These are phyloP conservation scores for Polyommatus icarus DNA, from an alignment of 2,888 invertebrate species.

Conservation along the genomic window DNA sequence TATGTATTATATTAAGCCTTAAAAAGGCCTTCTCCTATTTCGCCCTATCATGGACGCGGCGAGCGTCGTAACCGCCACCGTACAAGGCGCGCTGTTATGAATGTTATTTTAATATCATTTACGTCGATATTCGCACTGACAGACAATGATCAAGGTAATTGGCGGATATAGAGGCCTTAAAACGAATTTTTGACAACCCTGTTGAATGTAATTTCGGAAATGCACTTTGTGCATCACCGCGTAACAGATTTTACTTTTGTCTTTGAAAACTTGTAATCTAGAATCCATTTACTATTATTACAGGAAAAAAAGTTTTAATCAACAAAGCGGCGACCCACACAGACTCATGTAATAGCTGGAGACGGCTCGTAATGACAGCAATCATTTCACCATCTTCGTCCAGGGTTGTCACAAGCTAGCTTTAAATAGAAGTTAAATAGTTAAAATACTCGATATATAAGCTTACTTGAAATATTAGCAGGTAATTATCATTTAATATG, in stretches of 20 bases:
- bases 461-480: neutral
- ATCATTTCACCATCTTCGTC: constrained; percentile 74
- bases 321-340: constrained; percentile 60
- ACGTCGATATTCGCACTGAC: too few species aligned
- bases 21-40: too few species aligned
- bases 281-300: constrained; percentile 45
- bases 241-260: constrained; percentile 41
- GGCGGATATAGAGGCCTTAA: too few species aligned
- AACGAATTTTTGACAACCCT: neutral
- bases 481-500: neutral
- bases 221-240: constrained; percentile 11
- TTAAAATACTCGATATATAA: neutral
- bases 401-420: constrained; percentile 5
- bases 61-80: too few species aligned
- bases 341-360: constrained; percentile 59
- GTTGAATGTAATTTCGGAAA: neutral
- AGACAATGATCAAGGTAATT: too few species aligned
- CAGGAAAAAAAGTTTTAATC: constrained; percentile 47
- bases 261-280: constrained; percentile 39
- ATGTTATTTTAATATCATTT: too few species aligned
- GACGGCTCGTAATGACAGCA: constrained; percentile 70
- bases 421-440: neutral
- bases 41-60: too few species aligned
- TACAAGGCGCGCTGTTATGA: too few species aligned
- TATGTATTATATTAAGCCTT: too few species aligned